Conservation (phyloP, 2,888 invertebrate species). For the Platycheirus rosarum region DNA sequence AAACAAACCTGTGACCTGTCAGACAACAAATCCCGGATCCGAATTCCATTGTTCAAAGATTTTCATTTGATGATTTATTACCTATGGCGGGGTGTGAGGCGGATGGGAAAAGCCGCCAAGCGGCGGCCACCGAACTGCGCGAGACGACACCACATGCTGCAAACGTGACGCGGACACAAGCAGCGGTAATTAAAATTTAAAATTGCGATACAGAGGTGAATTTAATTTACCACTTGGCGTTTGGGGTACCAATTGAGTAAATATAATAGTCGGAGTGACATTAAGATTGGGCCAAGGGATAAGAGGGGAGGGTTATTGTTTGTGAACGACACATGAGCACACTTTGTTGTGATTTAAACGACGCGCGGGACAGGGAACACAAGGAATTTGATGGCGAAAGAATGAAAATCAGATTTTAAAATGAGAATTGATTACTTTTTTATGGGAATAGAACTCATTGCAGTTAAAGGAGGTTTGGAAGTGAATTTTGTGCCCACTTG, state of each 20-base stretch:
- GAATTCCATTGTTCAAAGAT: constrained; percentile 59
- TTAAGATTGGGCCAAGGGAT: not conserved
- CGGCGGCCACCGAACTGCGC: not conserved
- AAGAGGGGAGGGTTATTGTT: not conserved
- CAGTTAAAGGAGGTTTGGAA: not conserved
- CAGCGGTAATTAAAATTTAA: constrained; percentile 70
- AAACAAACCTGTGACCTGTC: constrained; percentile 66
- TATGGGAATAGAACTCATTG: not conserved
- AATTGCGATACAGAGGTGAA: constrained; percentile 68
- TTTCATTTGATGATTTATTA: constrained; percentile 65
- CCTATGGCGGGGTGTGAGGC: not conserved
- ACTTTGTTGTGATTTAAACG: too few species aligned
- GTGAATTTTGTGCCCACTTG: too few species aligned
- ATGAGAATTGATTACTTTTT: constrained; percentile 41
- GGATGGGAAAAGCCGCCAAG: not conserved
- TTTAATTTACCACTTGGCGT: constrained; percentile 71
- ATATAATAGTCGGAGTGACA: constrained; percentile 47
- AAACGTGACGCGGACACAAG: constrained; percentile 60
- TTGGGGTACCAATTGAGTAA: constrained; percentile 65
- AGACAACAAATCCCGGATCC: constrained; percentile 61
- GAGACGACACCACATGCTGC: constrained; percentile 29
- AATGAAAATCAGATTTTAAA: constrained; percentile 57
- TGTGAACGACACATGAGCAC: not conserved
- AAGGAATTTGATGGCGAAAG: constrained; percentile 35
- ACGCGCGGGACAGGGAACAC: too few species aligned